Evolutionary conservation across 2,797 vertebrate species (phyloP), one percentile per base, ranked within the genome.

Genomic region (Pangasius krempfi): DNA sequence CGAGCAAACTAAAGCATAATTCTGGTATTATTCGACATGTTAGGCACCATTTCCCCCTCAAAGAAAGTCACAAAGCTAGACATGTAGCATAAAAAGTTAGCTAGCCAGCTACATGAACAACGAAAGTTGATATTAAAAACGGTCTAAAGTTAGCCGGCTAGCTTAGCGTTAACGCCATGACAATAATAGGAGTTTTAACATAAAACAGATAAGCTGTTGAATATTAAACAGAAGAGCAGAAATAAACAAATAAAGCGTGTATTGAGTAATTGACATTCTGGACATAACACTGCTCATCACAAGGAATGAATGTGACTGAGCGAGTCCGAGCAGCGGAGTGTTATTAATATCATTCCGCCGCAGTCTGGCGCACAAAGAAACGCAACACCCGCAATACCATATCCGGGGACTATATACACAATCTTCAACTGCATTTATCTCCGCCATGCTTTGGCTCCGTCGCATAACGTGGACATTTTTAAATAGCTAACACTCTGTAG

Each of bases 301-400:
- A 44, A n/a, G 2, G 50, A 33, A 44, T 80, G 33, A 30, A 25
- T 12, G 54, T 13, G n/a, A 79, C 50, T 78, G 47, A 37, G 9
- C 54, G 76, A 89, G 37, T 37, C 85, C 58, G 44, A 86, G 60
- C 58, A 95, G 94, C 93, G 94, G 96, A 93, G 95, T 94, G 94
- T 96, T 96, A 96, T 96, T 96, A 96, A 96, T 97, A 97, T 97
- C 97, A 97, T 97, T 97, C 97, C 97, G 97, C 97, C 96, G 96
- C 95, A 94, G 95, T 96, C 95, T 93, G 94, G 96, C 94, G 93
- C 94, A 96, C 95, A 96, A 96, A 96, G 95, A 96, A 94, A 95
- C 95, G 95, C 94, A 44, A 95, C 95, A 95, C 73, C 94, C 93
- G 95, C 94, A 96, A 93, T 94, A 96, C 96, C 93, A 96, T 96